Conservation (phyloP, 1,140 invertebrate species). For the Telenomus remus region DNA sequence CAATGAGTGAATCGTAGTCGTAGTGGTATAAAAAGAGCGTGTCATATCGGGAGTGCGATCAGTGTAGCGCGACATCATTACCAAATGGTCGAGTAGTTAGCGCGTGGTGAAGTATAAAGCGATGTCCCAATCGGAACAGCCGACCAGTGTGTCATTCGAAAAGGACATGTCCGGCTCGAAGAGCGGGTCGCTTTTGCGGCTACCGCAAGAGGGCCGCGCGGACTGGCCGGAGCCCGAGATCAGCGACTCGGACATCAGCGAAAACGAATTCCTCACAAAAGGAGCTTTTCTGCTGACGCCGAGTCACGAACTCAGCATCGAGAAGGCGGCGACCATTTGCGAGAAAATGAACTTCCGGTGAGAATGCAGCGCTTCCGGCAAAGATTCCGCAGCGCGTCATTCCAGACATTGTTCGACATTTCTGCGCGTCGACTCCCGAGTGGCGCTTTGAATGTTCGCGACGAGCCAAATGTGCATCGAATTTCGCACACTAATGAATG, state of each 20-base stretch:
- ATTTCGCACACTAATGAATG: slow-evolving; percentile 28
- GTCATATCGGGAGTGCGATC: slow-evolving; percentile 56
- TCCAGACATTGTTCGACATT: slow-evolving; percentile 46
- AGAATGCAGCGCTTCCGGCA: slow-evolving; percentile 40
- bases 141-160: slow-evolving; percentile 65
- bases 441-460: slow-evolving; percentile 34
- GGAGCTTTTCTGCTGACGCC: slow-evolving; percentile 89
- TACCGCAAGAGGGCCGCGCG: slow-evolving; percentile 64
- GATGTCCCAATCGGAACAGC: slow-evolving; percentile 65
- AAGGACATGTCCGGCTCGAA: slow-evolving; percentile 71
- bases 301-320: slow-evolving; percentile 87
- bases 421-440: slow-evolving; percentile 40
- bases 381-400: slow-evolving; percentile 22
- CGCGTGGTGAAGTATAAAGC: slow-evolving; percentile 65
- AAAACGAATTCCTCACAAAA: slow-evolving; percentile 74
- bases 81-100: slow-evolving; percentile 51
- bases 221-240: slow-evolving; percentile 70
- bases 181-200: slow-evolving; percentile 64
- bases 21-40: slow-evolving; percentile 66
- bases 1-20: slow-evolving; percentile 33
- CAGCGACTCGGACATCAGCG: slow-evolving; percentile 68
- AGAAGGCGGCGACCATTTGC: slow-evolving; percentile 88
- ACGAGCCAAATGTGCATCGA: slow-evolving; percentile 23
- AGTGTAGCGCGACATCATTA: slow-evolving; percentile 64
- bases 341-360: slow-evolving; percentile 88